Evolutionary conservation across 2,888 invertebrate species (phyloP), one percentile per base, ranked within the genome.

Genomic region (Masnerella sp.): DNA sequence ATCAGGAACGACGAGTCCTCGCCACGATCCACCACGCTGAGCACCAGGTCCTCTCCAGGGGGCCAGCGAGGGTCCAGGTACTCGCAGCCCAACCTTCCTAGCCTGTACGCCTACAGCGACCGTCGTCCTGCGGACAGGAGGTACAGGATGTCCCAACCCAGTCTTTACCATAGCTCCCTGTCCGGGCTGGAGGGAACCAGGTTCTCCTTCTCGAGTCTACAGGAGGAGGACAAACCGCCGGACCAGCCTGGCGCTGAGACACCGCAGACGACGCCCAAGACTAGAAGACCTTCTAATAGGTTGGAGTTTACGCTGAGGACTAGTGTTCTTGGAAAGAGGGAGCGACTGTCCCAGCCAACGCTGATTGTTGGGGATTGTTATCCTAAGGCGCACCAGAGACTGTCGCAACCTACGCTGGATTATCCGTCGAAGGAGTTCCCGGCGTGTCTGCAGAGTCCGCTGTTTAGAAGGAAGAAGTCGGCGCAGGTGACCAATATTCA

Each of bases 41-140:
- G 74, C 1, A 72, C 72, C 1, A 22, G 54, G 38, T 85, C 84
- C 25, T 85, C 85, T 2, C 85, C 84, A 0, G 84, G 84, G 5
- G 84, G 83, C 51, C 85, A 85, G 51, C 78, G 86, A 2, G 67
- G 73, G 8, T 83, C 83, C 18, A 82, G 85, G 40, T 84, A 84
- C 32, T 86, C 86, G 0, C 86, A 86, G 52, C 86, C 86, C 8
- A 86, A 86, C 64, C 74, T 86, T 7, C 82, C 85, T 1, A 85
- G 83, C 1, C 77, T 85, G 52, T 81, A 84, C 30, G 81, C 84
- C 2, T 82, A 83, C 54, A n/a, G n/a, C n/a, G 80, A 81, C 8
- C 77, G 78, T 40, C 82, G 85, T 12, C 78, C 84, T 2, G 69
- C 76, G 0, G 86, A 86, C 34, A 80, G 83, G 17, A 78, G 86